Conservation (phyloP, 1,140 invertebrate genomes). For the Lucilia sericata region DNA sequence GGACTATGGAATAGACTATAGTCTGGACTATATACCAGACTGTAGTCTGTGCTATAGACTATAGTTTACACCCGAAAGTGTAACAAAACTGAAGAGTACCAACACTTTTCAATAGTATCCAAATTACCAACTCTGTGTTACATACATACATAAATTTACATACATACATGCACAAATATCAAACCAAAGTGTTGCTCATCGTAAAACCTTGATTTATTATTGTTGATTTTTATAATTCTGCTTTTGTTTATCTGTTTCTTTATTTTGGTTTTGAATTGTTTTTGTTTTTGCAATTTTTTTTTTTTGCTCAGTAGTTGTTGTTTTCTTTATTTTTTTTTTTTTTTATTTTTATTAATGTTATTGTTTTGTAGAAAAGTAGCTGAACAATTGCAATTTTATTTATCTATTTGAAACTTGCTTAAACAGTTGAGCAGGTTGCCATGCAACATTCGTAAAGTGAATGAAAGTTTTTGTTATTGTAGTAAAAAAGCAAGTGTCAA, state of each 20-base stretch:
- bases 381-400: too few species aligned
- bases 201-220: conserved; percentile 24
- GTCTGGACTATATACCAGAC: too few species aligned
- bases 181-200: conserved; percentile 25
- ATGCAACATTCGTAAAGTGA: background rate
- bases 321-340: background rate
- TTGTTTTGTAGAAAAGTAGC: too few species aligned
- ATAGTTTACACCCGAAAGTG: too few species aligned
- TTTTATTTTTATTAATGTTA: too few species aligned
- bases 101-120: too few species aligned
- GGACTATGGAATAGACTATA: too few species aligned
- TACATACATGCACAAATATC: background rate
- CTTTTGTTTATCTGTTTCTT: background rate
- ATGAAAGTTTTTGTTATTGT: background rate
- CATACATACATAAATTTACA: too few species aligned
- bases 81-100: too few species aligned
- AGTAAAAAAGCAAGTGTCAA: too few species aligned
- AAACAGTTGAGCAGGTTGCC: conserved; percentile 9
- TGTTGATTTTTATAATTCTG: conserved; percentile 26
- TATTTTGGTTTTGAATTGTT: background rate
- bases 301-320: background rate
- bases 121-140: too few species aligned
- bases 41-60: too few species aligned
- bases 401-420: background rate
- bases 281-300: conserved; percentile 7